These are phyloP conservation scores for Drosophila diplacantha DNA, from an alignment of 2,888 invertebrate species.

Conservation along the genomic window DNA sequence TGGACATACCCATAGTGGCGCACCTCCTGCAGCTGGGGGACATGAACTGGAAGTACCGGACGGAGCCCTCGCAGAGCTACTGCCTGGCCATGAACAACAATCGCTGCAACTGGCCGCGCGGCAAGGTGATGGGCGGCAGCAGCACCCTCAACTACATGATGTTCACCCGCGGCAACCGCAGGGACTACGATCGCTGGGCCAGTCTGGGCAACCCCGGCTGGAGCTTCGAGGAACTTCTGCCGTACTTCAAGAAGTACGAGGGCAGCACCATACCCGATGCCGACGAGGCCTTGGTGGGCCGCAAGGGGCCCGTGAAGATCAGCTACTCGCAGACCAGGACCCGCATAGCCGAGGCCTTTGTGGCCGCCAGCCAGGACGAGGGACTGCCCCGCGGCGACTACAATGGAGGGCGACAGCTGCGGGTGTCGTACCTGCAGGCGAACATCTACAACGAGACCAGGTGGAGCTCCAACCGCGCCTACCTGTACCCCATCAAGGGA, in stretches of 20 bases:
- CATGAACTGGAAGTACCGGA: slow-evolving; percentile 90
- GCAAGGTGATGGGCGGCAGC: slow-evolving; percentile 88
- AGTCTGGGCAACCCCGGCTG: slow-evolving; percentile 84
- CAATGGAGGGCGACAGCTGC: slow-evolving; percentile 81
- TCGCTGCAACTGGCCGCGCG: slow-evolving; percentile 88
- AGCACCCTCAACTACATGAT: slow-evolving; percentile 87
- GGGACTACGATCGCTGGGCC: slow-evolving; percentile 88
- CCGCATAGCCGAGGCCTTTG: slow-evolving; percentile 81
- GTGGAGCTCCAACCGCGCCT: slow-evolving; percentile 81
- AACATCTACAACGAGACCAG: slow-evolving; percentile 80
- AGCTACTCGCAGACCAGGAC: slow-evolving; percentile 80
- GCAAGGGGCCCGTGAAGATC: slow-evolving; percentile 79
- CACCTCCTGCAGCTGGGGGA: slow-evolving; percentile 83
- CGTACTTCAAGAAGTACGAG: slow-evolving; percentile 88
- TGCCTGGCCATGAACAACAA: slow-evolving; percentile 86
- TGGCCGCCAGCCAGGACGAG: slow-evolving; percentile 81
- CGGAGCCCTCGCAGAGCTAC: slow-evolving; percentile 84
- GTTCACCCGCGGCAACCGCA: slow-evolving; percentile 83
- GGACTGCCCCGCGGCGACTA: slow-evolving; percentile 83
- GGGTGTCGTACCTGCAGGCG: slow-evolving; percentile 82
- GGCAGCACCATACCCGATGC: slow-evolving; percentile 81
- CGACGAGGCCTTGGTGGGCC: slow-evolving; percentile 76
- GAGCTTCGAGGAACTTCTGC: slow-evolving; percentile 84
- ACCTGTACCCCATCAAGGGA: slow-evolving; percentile 79
- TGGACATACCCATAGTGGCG: slow-evolving; percentile 86